phyloP scores from a whole-genome alignment of 2,113 vertebrate genomes.

The Meles meles region DNA sequence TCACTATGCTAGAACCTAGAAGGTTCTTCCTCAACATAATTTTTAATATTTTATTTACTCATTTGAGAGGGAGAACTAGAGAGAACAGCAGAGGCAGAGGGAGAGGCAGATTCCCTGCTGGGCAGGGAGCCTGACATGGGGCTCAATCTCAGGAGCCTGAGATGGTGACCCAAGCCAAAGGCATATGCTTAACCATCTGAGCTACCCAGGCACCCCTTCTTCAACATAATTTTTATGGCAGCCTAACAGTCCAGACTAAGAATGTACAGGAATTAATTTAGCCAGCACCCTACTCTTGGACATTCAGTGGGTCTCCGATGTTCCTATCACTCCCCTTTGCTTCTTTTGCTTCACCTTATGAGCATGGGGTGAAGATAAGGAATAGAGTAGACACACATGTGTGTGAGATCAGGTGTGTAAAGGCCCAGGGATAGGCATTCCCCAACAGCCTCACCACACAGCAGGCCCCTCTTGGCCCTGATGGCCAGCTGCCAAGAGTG shows the following conservation, averaged over 20 bases:
- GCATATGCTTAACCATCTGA: too few relatives aligned
- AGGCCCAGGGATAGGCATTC: not conserved
- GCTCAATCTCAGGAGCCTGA: too few relatives aligned
- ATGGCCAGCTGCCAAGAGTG: not conserved
- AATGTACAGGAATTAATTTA: not conserved
- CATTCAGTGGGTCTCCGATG: not conserved
- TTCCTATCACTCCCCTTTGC: not conserved
- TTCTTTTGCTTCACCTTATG: not conserved
- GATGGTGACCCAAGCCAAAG: too few relatives aligned
- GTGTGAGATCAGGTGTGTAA: too few relatives aligned
- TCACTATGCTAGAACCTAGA: not conserved
- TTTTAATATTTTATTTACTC: too few relatives aligned
- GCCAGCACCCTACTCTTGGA: too few relatives aligned
- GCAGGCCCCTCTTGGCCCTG: not conserved
- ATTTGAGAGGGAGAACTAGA: too few relatives aligned
- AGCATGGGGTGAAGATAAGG: too few relatives aligned
- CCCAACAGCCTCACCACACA: not conserved
- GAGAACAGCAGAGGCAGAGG: too few relatives aligned
- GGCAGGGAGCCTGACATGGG: too few relatives aligned
- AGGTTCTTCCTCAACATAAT: not conserved
- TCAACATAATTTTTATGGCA: not conserved
- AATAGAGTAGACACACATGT: not conserved
- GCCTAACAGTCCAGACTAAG: not conserved
- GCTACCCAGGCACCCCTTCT: too few relatives aligned
- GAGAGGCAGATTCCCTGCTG: too few relatives aligned